Evolutionary conservation across 2,113 vertebrate genomes (phyloP).

Genomic region (Daphoenositta chrysoptera): DNA sequence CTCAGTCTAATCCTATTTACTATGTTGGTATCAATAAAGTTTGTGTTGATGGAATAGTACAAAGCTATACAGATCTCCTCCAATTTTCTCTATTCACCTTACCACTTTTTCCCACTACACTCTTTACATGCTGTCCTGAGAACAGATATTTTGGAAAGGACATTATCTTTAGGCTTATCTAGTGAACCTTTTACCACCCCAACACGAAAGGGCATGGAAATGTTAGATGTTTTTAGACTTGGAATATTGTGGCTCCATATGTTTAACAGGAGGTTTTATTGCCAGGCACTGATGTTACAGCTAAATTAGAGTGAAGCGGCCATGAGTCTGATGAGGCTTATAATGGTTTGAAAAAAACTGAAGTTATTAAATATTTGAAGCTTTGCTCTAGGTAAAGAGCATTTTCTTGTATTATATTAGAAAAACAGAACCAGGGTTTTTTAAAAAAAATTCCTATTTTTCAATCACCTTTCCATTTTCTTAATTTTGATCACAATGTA

Average conservation of each 20-base stretch:
- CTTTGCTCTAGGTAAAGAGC: not conserved
- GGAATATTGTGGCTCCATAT: not conserved
- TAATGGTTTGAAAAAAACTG: not conserved
- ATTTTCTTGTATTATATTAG: not conserved
- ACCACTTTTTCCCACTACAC: not conserved
- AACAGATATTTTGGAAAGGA: not conserved
- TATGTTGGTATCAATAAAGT: not conserved
- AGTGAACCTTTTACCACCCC: not conserved
- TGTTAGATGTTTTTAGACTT: not conserved
- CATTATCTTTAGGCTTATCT: not conserved
- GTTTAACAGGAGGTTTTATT: not conserved
- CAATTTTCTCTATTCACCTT: not conserved
- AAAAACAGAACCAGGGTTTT: not conserved
- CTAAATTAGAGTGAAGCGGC: not conserved
- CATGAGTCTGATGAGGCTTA: not conserved
- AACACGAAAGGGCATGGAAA: not conserved
- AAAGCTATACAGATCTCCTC: not conserved
- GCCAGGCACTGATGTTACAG: not conserved
- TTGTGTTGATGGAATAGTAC: not conserved
- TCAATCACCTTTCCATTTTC: not conserved
- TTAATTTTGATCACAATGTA: not conserved
- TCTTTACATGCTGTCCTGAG: not conserved
- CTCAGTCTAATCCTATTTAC: not conserved
- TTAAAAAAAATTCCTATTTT: not conserved
- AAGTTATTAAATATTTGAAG: not conserved